phyloP scores from a whole-genome alignment of 2,888 invertebrate species.

The Agonopterix heracliana region DNA sequence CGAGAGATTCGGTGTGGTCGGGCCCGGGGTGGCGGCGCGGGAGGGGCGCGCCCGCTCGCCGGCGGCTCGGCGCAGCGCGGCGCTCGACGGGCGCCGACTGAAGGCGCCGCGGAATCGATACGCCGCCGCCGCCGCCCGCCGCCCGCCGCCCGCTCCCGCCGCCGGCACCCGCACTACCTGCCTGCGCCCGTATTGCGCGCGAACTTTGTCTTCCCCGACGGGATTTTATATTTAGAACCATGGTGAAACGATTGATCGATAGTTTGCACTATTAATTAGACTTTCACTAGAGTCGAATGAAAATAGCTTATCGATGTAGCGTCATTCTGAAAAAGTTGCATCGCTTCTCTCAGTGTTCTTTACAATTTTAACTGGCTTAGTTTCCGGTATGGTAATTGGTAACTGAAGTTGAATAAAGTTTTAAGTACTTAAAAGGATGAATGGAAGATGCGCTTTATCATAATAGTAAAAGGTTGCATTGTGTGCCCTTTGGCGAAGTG shows the following conservation, averaged over 20 bases:
- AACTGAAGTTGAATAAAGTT: too few relatives aligned
- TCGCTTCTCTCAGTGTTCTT: too few relatives aligned
- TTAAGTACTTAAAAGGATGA: too few relatives aligned
- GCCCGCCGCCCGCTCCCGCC: constrained; percentile 48
- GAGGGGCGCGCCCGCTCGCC: constrained; percentile 61
- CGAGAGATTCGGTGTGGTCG: constrained; percentile 47
- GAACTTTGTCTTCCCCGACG: constrained; percentile 73
- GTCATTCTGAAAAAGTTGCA: neutral
- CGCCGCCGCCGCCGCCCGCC: constrained; percentile 67
- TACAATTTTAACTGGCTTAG: too few relatives aligned
- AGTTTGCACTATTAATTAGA: constrained; percentile 72
- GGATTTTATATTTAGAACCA: constrained; percentile 76
- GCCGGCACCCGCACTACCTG: constrained; percentile 42
- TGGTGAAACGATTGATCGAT: constrained; percentile 74
- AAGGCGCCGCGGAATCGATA: constrained; percentile 72
- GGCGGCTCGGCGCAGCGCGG: constrained; percentile 72
- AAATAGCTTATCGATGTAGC: constrained; percentile 1
- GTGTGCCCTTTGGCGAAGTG: neutral
- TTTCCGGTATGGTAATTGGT: too few relatives aligned
- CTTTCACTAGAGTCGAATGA: constrained; percentile 41
- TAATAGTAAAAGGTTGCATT: too few relatives aligned
- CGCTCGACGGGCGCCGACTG: constrained; percentile 74
- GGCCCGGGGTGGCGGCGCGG: constrained; percentile 42
- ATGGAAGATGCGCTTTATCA: neutral
- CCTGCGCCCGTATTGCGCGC: constrained; percentile 72